phyloP scores from a whole-genome alignment of 2,888 invertebrate genomes.

The Philereme transversata region DNA sequence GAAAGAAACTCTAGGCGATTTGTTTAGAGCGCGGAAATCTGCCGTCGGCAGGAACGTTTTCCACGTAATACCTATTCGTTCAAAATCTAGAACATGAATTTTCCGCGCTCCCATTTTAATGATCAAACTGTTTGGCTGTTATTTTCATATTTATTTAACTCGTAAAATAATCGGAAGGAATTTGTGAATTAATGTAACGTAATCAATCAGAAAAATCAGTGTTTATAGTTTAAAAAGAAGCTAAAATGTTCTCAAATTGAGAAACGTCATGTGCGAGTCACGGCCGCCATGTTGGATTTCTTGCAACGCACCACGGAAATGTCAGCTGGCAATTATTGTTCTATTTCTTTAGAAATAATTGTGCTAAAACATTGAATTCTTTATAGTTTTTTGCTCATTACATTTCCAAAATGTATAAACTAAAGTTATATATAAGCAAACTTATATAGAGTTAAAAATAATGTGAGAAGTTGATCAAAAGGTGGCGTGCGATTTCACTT shows the following conservation, averaged over 20 bases:
- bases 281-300: constrained; percentile 83
- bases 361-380: constrained; percentile 60
- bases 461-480: constrained; percentile 72
- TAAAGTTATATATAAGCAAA: constrained; percentile 48
- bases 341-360: constrained; percentile 67
- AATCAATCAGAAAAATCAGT: neutral
- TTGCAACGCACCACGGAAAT: constrained; percentile 82
- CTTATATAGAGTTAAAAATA: constrained; percentile 63
- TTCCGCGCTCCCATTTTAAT: constrained; percentile 1
- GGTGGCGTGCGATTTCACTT: constrained; percentile 80
- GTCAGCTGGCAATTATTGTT: constrained; percentile 80
- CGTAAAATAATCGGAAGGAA: neutral
- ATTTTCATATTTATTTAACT: neutral
- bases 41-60: neutral
- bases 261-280: constrained; percentile 76
- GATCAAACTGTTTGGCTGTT: neutral
- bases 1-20: neutral
- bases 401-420: constrained; percentile 45
- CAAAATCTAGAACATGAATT: constrained; percentile 12
- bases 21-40: neutral
- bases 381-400: constrained; percentile 52
- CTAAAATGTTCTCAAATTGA: constrained; percentile 49
- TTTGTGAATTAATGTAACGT: neutral
- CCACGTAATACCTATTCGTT: constrained; percentile 10
- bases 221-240: constrained; percentile 6